These are phyloP conservation scores for roundworm (Caenorhabditis elegans) DNA, from an alignment of 1,140 invertebrate species.

Conservation along the genomic window DNA sequence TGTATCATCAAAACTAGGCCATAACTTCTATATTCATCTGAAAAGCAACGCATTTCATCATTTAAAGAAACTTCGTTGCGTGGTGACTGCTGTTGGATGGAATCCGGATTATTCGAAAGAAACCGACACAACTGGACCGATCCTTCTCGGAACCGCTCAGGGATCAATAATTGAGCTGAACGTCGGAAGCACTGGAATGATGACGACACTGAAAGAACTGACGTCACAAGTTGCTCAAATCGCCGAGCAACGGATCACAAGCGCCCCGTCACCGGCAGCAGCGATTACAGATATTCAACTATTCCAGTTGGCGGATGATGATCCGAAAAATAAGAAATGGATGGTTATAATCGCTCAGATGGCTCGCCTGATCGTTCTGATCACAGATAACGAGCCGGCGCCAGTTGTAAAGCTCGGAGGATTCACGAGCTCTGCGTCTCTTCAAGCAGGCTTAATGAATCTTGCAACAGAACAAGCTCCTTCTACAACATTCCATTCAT, in stretches of 20 bases:
- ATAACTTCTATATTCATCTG: constrained; percentile 41
- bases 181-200: neutral
- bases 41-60: neutral
- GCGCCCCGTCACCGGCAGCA: neutral
- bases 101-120: constrained; percentile 34
- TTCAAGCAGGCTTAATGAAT: neutral
- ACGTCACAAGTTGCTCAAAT: neutral
- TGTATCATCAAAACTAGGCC: constrained; percentile 22
- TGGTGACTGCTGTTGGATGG: constrained; percentile 40
- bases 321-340: constrained; percentile 2
- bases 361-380: neutral
- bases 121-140: constrained; percentile 2
- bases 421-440: neutral
- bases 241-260: neutral
- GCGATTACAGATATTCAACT: neutral
- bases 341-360: constrained; percentile 8
- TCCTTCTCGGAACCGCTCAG: constrained; percentile 38
- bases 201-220: neutral
- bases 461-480: neutral
- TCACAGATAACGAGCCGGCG: neutral
- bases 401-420: neutral
- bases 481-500: neutral
- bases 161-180: constrained; percentile 25
- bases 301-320: neutral
- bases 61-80: neutral